These are phyloP conservation scores for Muraenolepis orangiensis DNA, from an alignment of 2,797 vertebrate species.

Conservation along the genomic window DNA sequence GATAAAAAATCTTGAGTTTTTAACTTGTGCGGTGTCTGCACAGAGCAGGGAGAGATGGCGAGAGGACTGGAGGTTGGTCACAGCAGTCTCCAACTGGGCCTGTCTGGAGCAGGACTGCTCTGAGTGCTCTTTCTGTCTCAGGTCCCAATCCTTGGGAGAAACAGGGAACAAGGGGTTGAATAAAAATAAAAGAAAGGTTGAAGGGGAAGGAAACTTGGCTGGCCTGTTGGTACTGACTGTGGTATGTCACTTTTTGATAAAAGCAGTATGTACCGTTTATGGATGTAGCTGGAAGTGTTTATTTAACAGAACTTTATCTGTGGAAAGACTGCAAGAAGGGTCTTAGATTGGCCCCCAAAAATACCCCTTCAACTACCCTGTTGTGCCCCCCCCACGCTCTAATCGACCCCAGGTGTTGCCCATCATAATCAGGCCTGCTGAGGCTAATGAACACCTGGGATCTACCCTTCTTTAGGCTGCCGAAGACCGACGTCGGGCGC, in stretches of 20 bases:
- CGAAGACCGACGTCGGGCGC: too few relatives aligned
- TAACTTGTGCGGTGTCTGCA: slow-evolving; percentile 78
- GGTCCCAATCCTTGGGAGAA: slow-evolving; percentile 48
- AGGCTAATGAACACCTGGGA: too few relatives aligned
- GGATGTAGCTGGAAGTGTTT: neutral
- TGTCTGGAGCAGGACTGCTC: slow-evolving; percentile 65
- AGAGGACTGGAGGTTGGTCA: slow-evolving; percentile 67
- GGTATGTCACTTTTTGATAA: neutral
- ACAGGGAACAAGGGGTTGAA: neutral
- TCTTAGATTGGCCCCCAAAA: neutral
- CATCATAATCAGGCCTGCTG: too few relatives aligned
- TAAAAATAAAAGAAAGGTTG: neutral
- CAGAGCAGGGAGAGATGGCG: slow-evolving; percentile 69
- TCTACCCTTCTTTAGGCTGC: too few relatives aligned
- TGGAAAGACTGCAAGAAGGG: neutral
- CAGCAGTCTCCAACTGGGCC: slow-evolving; percentile 67
- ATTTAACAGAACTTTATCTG: neutral
- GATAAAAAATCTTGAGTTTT: too few relatives aligned
- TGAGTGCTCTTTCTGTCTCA: slow-evolving; percentile 70
- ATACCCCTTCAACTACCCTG: too few relatives aligned
- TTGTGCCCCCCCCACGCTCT: too few relatives aligned
- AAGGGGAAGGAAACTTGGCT: neutral
- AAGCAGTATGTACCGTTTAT: too few relatives aligned
- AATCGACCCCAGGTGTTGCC: too few relatives aligned
- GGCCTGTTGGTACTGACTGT: neutral